Evolutionary conservation across 1,140 invertebrate species (phyloP), one percentile per base, ranked within the genome.

Genomic region (Ceratina australensis): DNA sequence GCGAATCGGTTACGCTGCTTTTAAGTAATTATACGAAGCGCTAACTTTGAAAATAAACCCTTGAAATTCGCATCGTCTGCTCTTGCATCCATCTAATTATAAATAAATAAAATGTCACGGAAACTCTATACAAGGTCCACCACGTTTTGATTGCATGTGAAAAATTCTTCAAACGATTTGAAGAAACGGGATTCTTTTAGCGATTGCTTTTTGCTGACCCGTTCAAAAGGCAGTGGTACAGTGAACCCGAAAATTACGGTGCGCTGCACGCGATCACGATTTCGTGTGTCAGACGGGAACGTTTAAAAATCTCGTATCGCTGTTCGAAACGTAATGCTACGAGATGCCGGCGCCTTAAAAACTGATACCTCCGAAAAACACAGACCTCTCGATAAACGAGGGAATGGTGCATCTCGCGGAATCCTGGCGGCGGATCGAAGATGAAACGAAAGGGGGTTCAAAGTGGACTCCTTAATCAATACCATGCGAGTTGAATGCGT

Each of bases 401-500:
- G 4, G 61, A 26, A 65, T 33, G 72, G 15, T 42, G 5, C 33
- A 12, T 24, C 28, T 42, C 28, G 22, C 22, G 50, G 33, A 24
- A 52, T 65, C 65, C 72, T 18, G 28, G n/a, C 26, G 20, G 7
- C 28, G 22, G 22, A 20, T 64, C 72, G 61, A 52, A 52, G 59
- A 22, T 8, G 16, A 33, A 20, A 49, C 33, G 52, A 54, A 59
- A 64, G 60, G 47, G 33, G 33, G 63, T 54, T 75, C 64, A 59
- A 75, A 67, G 72, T 7, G 42, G 52, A 15, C 50, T 33, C 64
- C 67, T 75, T 75, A 67, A 75, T 75, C 64, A 67, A 75, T 75
- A 67, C 72, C 72, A 47, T 63, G 72, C 52, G 52, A 75, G 33
- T 42, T 18, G 72, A 74, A 74, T 42, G 10, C 50, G 52, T 10